Percentiles rank a stretch among this genome's conserved stretches.
Conservation (phyloP, 2,888 invertebrate genomes). For the Ryuthela nishihirai region DNA sequence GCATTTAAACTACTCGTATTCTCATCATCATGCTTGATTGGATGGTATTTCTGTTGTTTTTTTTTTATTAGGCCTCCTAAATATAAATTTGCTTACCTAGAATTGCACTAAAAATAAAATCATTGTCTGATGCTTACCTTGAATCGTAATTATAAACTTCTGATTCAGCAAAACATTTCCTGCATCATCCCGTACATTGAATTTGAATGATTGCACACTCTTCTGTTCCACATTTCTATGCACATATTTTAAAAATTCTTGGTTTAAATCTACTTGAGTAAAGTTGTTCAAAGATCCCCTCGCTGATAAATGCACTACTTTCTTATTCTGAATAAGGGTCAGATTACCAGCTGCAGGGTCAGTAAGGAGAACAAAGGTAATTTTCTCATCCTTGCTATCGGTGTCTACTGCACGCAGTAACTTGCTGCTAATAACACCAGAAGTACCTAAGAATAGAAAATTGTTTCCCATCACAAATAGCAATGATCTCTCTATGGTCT, state of each 20-base stretch:
- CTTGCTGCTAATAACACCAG: constrained; percentile 40
- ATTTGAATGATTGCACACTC: constrained; percentile 43
- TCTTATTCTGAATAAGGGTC: constrained; percentile 30
- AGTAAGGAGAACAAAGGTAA: constrained; percentile 46
- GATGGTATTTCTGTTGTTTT: no score
- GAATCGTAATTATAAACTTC: constrained; percentile 45
- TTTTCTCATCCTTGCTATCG: constrained; percentile 46
- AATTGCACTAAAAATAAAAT: no score
- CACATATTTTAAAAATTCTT: constrained; percentile 9
- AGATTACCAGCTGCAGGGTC: constrained; percentile 46
- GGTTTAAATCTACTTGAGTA: constrained; percentile 28
- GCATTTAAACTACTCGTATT: no score
- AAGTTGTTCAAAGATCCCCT: constrained; percentile 1
- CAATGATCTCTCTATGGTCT: constrained; percentile 3
- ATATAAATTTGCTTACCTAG: no score
- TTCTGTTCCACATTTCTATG: constrained; percentile 8
- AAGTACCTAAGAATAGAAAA: constrained; percentile 44
- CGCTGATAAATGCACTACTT: neutral
- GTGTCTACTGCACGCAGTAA: constrained; percentile 47
- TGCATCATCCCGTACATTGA: constrained; percentile 48
- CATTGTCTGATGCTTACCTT: no score
- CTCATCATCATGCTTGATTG: no score
- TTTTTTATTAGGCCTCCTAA: no score
- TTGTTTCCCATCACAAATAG: neutral
- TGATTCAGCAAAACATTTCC: constrained; percentile 48